Evolutionary conservation across 2,797 vertebrate species (phyloP).

Genomic region (Acipenser transmontanus): DNA sequence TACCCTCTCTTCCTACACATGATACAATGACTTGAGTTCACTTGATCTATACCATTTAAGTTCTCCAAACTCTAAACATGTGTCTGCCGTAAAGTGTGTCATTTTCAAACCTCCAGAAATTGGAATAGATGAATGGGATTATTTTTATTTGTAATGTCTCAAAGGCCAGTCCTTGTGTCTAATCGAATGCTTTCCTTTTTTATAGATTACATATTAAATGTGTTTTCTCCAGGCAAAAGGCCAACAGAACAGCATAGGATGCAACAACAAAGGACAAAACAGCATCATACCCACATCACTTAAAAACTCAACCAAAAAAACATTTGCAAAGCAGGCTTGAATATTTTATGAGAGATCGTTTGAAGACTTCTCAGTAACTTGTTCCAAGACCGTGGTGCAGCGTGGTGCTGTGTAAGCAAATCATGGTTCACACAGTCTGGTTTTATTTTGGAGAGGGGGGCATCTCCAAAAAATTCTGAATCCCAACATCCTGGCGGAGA

Average conservation of each 20-base stretch:
- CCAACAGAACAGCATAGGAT: constrained; percentile 22
- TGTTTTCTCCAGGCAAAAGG: constrained; percentile 48
- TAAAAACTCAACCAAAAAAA: not conserved
- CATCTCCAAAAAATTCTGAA: too few relatives aligned
- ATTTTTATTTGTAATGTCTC: too few relatives aligned
- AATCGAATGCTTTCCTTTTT: constrained; percentile 40
- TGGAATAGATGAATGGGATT: too few relatives aligned
- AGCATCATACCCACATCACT: not conserved
- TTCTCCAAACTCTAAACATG: too few relatives aligned
- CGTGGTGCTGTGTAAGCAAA: not conserved
- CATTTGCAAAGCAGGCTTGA: not conserved
- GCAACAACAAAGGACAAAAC: constrained; percentile 7
- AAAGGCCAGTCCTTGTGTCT: constrained; percentile 9
- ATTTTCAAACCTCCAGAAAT: too few relatives aligned
- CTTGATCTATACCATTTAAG: too few relatives aligned
- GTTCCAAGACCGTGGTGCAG: not conserved
- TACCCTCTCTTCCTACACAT: too few relatives aligned
- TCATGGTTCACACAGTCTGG: not conserved
- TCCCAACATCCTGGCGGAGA: too few relatives aligned
- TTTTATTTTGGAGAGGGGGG: not conserved
- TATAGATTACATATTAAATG: constrained; percentile 57
- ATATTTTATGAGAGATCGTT: not conserved
- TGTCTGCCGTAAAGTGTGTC: too few relatives aligned
- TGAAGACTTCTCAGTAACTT: not conserved
- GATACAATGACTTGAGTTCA: too few relatives aligned